Evolutionary conservation across 2,888 invertebrate genomes (phyloP), one percentile per base, ranked within the genome.

Genomic region (Julus scanicus): DNA sequence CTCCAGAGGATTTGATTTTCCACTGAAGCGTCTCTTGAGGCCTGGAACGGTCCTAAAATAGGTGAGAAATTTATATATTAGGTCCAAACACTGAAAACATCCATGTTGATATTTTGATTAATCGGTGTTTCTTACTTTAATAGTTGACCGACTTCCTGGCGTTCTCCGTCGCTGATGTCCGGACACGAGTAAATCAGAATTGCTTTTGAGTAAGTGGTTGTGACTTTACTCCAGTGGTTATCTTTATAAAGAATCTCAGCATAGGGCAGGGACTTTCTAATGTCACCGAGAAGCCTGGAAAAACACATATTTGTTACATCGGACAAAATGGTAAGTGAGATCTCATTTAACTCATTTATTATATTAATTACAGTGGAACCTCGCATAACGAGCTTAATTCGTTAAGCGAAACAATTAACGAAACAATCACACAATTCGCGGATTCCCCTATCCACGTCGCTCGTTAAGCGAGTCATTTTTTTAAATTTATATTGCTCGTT

Each of bases 1-100:
- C n/a, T 87, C 87, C 83, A 87, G 11, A 1, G 87, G 87, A 83
- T 83, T 87, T 2, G 87, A 87, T 40, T 87, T 87, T 1, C 87
- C 87, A 15, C 87, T 87, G 87, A 40, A 87, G 1, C 48, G 80
- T 5, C 40, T 4, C 11, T 49, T 39, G 6, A 87, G 39, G 9
- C 20, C 37, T 4, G 39, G 44, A 5, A 87, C 84, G 4, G n/a
- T 85, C 37, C 88, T 85, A 13, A 1, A 84, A 37, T 15, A 3
- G 8, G 17, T n/a, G 11, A 86, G 5, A 84, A 44, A 84, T 29
- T 40, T 17, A 84, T 13, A 88, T 13, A 29, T 29, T 29, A 29
- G 1, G 29, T 29, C 29, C 29, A 29, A 29, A 29, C 29, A 29
- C 29, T 29, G 29, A 29, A 29, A 29, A 29, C 1, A 29, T 29